Conservation (phyloP, 2,797 vertebrate genomes). For the Lutjanus argentimaculatus region DNA sequence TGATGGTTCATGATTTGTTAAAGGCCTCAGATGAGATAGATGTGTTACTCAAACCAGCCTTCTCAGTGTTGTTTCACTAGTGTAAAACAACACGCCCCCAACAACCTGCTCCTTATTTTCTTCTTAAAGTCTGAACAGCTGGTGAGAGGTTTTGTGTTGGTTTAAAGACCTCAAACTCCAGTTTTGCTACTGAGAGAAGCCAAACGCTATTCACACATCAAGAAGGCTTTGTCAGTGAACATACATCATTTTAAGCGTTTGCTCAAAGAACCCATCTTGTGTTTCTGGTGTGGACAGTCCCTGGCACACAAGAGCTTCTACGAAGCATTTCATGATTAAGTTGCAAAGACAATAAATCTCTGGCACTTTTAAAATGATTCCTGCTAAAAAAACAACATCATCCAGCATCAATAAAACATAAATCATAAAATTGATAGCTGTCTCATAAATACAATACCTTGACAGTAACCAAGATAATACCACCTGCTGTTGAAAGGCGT, state of each 20-base stretch:
- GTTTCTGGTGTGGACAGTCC: background rate
- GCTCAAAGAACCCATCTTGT: background rate
- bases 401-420: slow-evolving; percentile 5
- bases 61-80: background rate
- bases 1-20: background rate
- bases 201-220: background rate
- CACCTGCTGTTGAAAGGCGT: slow-evolving; percentile 7
- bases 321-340: slow-evolving; percentile 20
- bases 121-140: background rate
- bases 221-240: background rate
- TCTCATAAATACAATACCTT: slow-evolving; percentile 10
- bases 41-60: background rate
- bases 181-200: background rate
- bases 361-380: slow-evolving; percentile 7
- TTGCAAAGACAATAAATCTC: slow-evolving; percentile 37
- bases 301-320: background rate
- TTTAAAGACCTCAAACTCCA: background rate
- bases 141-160: background rate
- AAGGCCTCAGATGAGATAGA: background rate
- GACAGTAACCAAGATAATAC: slow-evolving; percentile 20
- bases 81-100: background rate
- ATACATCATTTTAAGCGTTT: background rate
- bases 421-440: slow-evolving; percentile 15
- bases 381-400: background rate
- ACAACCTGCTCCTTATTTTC: background rate